These are phyloP conservation scores for Drosophila busckii DNA, from an alignment of 1,140 invertebrate genomes.

Conservation along the genomic window DNA sequence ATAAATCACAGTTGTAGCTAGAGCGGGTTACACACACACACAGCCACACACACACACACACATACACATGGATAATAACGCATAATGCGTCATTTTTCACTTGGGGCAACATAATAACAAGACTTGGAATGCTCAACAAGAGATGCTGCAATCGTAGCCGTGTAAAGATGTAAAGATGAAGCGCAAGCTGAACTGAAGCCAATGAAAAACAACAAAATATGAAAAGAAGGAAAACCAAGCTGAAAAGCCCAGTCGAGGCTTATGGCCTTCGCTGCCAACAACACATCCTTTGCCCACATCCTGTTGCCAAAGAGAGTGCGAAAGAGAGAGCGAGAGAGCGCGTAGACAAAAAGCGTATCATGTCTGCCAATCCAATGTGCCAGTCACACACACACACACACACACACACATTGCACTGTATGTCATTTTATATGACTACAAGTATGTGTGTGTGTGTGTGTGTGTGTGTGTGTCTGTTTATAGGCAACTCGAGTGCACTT, in stretches of 20 bases:
- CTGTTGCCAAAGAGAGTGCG: no score
- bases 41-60: no score
- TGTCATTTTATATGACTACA: conserved; percentile 31
- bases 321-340: no score
- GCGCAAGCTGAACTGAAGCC: no score
- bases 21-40: neutral
- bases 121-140: conserved; percentile 15
- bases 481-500: conserved; percentile 70
- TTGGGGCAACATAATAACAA: conserved; percentile 58
- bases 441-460: conserved; percentile 5
- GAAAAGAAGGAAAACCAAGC: no score
- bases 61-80: conserved; percentile 35
- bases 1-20: conserved; percentile 33
- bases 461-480: conserved; percentile 57
- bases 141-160: conserved; percentile 10
- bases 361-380: conserved; percentile 29
- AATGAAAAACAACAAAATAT: no score
- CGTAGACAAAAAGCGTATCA: conserved; percentile 68
- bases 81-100: conserved; percentile 68
- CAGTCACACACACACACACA: no score
- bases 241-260: no score
- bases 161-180: neutral
- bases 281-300: conserved; percentile 14
- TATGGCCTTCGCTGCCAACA: no score
- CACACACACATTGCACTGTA: conserved; percentile 15